Conservation (phyloP, 2,797 vertebrate genomes). For the Tachyglossus aculeatus region DNA sequence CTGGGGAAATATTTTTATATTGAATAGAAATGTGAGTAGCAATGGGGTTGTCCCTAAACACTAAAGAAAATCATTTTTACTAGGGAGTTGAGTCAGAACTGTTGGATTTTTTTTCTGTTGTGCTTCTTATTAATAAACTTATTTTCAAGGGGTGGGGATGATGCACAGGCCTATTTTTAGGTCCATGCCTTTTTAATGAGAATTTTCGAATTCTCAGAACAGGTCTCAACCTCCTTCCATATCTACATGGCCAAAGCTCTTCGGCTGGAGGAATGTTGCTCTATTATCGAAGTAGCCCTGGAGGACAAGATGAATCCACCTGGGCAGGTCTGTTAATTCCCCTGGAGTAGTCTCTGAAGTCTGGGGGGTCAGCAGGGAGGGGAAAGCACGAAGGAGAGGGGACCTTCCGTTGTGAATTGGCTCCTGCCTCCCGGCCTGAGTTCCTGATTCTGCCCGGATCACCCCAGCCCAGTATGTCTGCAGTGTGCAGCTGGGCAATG, state of each 20-base stretch:
- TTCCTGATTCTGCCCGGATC: too few species aligned
- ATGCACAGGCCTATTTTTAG: not conserved
- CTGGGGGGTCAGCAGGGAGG: too few species aligned
- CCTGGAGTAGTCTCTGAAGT: not conserved
- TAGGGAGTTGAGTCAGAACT: slow-evolving; percentile 37
- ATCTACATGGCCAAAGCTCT: not conserved
- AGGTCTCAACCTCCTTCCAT: not conserved
- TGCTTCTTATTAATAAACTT: slow-evolving; percentile 8
- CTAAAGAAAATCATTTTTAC: slow-evolving; percentile 40
- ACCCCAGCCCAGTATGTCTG: too few species aligned
- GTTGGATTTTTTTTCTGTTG: slow-evolving; percentile 33
- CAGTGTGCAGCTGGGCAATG: too few species aligned
- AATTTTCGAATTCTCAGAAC: slow-evolving; percentile 26
- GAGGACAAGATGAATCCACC: slow-evolving; percentile 22
- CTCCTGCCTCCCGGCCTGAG: too few species aligned
- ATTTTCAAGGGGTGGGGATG: slow-evolving; percentile 9
- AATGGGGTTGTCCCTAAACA: slow-evolving; percentile 52
- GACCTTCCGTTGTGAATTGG: too few species aligned
- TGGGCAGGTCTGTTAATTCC: not conserved
- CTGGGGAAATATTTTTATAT: slow-evolving; percentile 49
- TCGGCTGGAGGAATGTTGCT: too few species aligned
- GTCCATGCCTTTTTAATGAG: not conserved
- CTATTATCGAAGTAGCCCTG: too few species aligned
- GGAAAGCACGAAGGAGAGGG: too few species aligned
- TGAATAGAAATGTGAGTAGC: slow-evolving; percentile 20